These are phyloP conservation scores for Parotocinclus haroldoi DNA, from an alignment of 2,797 vertebrate genomes.

Conservation along the genomic window DNA sequence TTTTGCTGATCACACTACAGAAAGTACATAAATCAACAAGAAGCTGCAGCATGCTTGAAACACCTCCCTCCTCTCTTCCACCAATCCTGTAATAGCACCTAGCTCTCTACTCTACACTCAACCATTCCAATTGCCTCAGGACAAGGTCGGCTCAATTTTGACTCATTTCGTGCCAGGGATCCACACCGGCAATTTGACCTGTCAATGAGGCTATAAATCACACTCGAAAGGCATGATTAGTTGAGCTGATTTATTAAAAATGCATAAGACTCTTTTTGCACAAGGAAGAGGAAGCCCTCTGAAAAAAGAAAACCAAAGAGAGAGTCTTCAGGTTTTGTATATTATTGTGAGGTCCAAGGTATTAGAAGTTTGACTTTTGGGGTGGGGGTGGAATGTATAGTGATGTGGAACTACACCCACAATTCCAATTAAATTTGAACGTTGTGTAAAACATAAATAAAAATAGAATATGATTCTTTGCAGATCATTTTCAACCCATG, in stretches of 20 bases:
- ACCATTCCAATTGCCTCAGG: slow-evolving; percentile 52
- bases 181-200: slow-evolving; percentile 77
- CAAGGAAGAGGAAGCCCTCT: slow-evolving; percentile 51
- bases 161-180: slow-evolving; percentile 75
- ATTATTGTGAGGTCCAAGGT: too few relatives aligned
- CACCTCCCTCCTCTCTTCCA: slow-evolving; percentile 38
- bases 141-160: slow-evolving; percentile 55
- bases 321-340: too few relatives aligned
- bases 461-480: too few relatives aligned
- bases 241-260: slow-evolving; percentile 74
- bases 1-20: slow-evolving; percentile 30
- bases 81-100: slow-evolving; percentile 1
- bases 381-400: too few relatives aligned
- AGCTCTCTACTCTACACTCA: slow-evolving; percentile 19
- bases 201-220: slow-evolving; percentile 77
- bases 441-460: too few relatives aligned
- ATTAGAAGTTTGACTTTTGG: too few relatives aligned
- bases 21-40: slow-evolving; percentile 34
- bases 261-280: slow-evolving; percentile 65
- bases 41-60: slow-evolving; percentile 40
- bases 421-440: too few relatives aligned
- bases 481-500: too few relatives aligned
- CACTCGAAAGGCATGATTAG: slow-evolving; percentile 71
- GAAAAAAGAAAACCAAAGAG: too few relatives aligned
- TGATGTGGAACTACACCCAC: too few relatives aligned